Conservation (phyloP, 2,113 vertebrate species). For the Arenaria interpres region DNA sequence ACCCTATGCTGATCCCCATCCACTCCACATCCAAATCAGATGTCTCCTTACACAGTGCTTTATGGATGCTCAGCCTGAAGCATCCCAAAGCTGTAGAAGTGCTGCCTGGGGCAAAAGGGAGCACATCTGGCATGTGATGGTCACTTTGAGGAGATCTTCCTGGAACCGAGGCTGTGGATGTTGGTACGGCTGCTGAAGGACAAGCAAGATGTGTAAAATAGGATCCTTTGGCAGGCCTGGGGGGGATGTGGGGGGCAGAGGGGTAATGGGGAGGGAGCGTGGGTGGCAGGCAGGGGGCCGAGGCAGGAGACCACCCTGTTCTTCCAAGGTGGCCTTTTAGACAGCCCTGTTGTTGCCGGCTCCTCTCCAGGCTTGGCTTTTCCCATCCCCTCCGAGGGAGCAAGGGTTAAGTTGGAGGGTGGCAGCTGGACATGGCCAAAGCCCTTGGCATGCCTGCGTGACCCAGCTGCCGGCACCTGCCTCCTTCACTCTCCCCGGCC, state of each 20-base stretch:
- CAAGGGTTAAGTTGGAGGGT: fast-evolving
- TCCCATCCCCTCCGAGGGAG: fast-evolving
- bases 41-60: not conserved
- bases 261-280: not conserved
- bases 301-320: fast-evolving
- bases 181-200: fast-evolving
- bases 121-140: fast-evolving
- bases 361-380: not conserved
- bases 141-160: not conserved
- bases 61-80: not conserved
- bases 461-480: fast-evolving
- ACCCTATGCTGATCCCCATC: not conserved
- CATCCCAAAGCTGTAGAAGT: not conserved
- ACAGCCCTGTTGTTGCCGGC: not conserved
- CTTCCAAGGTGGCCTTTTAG: not conserved
- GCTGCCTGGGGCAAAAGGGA: not conserved
- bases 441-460: not conserved
- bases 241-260: not conserved
- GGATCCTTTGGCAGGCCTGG: not conserved
- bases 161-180: not conserved
- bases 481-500: not conserved
- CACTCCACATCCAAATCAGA: not conserved
- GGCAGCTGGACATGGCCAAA: not conserved
- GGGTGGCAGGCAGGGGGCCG: fast-evolving
- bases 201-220: not conserved